phyloP scores from a whole-genome alignment of 2,888 invertebrate species.

The Malthinus seriepunctatus region DNA sequence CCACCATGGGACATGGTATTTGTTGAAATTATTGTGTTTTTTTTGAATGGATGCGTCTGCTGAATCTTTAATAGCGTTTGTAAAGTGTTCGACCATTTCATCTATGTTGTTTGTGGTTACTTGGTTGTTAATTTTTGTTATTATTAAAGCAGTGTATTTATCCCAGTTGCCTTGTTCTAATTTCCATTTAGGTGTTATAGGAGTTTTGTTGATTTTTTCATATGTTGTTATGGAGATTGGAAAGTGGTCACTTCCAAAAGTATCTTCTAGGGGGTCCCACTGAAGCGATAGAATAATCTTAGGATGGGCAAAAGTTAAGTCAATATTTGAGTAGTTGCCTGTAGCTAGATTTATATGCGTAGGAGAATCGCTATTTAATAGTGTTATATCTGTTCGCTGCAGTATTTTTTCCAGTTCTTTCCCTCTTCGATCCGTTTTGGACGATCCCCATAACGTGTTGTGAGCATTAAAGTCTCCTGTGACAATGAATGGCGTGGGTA shows the following conservation, averaged over 20 bases:
- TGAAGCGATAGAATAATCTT: neutral
- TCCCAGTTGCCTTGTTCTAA: neutral
- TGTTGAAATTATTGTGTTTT: too few relatives aligned
- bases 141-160: neutral
- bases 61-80: too few relatives aligned
- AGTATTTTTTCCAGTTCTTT: neutral
- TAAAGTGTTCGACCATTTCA: too few relatives aligned
- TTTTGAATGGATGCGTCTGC: too few relatives aligned
- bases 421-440: neutral
- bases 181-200: neutral
- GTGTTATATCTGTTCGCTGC: neutral
- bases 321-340: neutral
- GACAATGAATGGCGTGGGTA: slow-evolving; percentile 21
- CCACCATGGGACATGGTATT: too few relatives aligned
- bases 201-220: neutral
- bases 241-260: neutral
- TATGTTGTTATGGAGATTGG: neutral
- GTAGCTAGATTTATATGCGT: neutral
- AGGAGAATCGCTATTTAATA: neutral
- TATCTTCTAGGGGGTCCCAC: neutral
- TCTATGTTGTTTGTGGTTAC: too few relatives aligned
- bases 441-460: slow-evolving; percentile 23
- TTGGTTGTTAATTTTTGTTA: too few relatives aligned
- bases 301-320: neutral
- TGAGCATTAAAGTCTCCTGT: slow-evolving; percentile 30